Conservation (phyloP, 2,797 vertebrate genomes). For the Thamnophis elegans region DNA sequence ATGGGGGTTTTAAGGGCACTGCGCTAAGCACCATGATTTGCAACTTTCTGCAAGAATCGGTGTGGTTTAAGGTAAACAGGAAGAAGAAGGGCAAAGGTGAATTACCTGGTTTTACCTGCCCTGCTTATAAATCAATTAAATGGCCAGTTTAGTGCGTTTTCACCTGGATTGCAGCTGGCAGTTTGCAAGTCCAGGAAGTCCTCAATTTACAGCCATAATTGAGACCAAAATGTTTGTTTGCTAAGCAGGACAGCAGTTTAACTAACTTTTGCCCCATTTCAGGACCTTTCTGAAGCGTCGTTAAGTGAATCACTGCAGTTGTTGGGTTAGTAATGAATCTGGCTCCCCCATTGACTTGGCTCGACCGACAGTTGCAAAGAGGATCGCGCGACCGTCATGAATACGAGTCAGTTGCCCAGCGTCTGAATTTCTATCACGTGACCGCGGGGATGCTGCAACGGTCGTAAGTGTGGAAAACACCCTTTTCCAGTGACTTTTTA, state of each 20-base stretch:
- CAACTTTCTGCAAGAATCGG: neutral
- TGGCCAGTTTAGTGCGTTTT: neutral
- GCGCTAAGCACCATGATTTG: neutral
- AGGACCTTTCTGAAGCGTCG: neutral
- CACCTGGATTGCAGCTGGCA: neutral
- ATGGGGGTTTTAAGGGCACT: neutral
- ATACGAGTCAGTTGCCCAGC: accelerated
- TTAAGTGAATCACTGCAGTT: neutral
- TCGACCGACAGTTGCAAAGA: neutral
- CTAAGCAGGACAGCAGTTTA: neutral
- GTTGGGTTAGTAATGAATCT: neutral
- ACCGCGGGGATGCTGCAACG: no score
- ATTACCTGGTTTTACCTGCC: neutral
- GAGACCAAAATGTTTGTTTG: no score
- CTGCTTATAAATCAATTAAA: neutral
- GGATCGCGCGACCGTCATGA: neutral
- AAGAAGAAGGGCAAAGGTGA: neutral
- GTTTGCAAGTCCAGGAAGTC: neutral
- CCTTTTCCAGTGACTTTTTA: neutral
- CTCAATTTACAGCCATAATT: neutral
- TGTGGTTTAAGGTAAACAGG: neutral
- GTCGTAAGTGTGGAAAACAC: neutral
- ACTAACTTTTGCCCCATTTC: neutral
- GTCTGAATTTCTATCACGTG: neutral
- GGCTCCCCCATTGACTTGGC: no score